Conservation (phyloP, 2,797 vertebrate genomes). For the Betta splendens region DNA sequence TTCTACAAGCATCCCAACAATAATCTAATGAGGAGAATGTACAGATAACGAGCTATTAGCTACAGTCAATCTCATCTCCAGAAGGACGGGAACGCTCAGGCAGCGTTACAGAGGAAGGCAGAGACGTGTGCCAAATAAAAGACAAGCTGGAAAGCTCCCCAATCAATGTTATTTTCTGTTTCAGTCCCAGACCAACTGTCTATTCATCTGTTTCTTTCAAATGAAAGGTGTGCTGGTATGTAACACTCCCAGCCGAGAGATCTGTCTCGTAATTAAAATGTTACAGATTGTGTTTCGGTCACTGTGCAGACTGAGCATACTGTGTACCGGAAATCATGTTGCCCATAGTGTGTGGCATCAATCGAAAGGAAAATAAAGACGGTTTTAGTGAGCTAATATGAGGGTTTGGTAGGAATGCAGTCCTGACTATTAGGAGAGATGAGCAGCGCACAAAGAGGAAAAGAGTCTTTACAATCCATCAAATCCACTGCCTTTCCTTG, state of each 20-base stretch:
- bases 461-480: conserved; percentile 57
- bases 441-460: neutral
- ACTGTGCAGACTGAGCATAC: conserved; percentile 58
- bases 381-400: conserved; percentile 46
- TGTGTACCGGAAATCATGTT: conserved; percentile 64
- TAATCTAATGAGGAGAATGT: conserved; percentile 70
- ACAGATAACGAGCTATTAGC: conserved; percentile 78
- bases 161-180: conserved; percentile 79
- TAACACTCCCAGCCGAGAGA: conserved; percentile 70
- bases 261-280: conserved; percentile 77
- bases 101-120: conserved; percentile 68
- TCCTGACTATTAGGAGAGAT: conserved; percentile 37
- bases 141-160: conserved; percentile 80
- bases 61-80: conserved; percentile 75
- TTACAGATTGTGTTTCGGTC: conserved; percentile 72
- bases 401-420: conserved; percentile 31
- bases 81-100: conserved; percentile 73
- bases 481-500: conserved; percentile 67
- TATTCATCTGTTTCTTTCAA: conserved; percentile 82
- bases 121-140: conserved; percentile 78
- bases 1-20: conserved; percentile 54
- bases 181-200: conserved; percentile 81
- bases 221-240: conserved; percentile 80
- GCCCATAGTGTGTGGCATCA: conserved; percentile 53
- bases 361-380: conserved; percentile 63